Evolutionary conservation across 2,797 vertebrate genomes (phyloP).

Genomic region (Phrynocephalus vlangalii): DNA sequence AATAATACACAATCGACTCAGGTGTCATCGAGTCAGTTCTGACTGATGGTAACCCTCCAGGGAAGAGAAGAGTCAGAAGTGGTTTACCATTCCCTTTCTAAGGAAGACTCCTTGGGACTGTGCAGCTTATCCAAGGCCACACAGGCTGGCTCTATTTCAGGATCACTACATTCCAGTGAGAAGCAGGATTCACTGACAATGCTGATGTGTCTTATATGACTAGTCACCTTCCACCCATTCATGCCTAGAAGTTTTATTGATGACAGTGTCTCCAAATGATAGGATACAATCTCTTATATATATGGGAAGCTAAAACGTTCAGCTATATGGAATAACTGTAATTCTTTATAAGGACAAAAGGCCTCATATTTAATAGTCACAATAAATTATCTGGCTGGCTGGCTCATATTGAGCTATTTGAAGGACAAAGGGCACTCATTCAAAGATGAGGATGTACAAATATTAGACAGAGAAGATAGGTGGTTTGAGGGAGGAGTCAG

Average conservation of each 20-base stretch:
- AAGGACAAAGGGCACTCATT: too few species aligned
- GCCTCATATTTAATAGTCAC: background rate
- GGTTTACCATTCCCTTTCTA: too few species aligned
- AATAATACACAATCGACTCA: too few species aligned
- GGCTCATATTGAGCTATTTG: background rate
- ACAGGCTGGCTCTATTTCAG: background rate
- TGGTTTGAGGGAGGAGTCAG: too few species aligned
- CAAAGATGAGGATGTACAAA: too few species aligned
- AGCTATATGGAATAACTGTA: background rate
- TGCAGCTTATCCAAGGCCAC: too few species aligned
- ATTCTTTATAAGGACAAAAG: slow-evolving; percentile 22
- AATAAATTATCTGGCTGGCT: slow-evolving; percentile 15
- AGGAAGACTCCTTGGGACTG: too few species aligned
- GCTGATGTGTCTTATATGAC: background rate
- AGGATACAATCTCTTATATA: accelerated
- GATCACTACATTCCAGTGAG: slow-evolving; percentile 30
- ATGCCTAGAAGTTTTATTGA: background rate
- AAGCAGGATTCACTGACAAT: slow-evolving; percentile 28
- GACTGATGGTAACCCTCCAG: too few species aligned
- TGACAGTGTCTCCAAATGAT: slow-evolving; percentile 15
- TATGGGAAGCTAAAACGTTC: background rate
- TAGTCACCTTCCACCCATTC: slow-evolving; percentile 9
- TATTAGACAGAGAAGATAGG: too few species aligned
- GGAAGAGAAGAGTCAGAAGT: too few species aligned
- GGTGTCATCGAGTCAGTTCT: too few species aligned